These are phyloP conservation scores for Pemphredon lugubris DNA, from an alignment of 2,888 invertebrate genomes.

Conservation along the genomic window DNA sequence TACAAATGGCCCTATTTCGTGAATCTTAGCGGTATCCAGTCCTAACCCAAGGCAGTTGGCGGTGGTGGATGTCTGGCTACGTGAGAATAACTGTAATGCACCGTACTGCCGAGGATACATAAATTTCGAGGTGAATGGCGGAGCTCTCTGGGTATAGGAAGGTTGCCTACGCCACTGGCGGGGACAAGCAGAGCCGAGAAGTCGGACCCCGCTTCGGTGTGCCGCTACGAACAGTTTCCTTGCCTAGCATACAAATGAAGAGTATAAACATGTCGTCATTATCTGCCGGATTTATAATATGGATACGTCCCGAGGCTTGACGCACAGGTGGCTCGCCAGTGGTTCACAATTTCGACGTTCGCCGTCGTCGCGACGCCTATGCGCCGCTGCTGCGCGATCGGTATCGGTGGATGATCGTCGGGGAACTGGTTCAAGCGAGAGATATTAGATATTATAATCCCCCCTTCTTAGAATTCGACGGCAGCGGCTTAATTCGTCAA, in stretches of 20 bases:
- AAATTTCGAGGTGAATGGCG: constrained; percentile 67
- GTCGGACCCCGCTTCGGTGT: constrained; percentile 60
- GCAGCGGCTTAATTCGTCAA: too few relatives aligned
- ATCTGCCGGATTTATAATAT: constrained; percentile 77
- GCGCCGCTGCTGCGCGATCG: too few relatives aligned
- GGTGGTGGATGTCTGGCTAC: constrained; percentile 54
- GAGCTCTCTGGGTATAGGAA: constrained; percentile 58
- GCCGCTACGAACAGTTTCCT: constrained; percentile 65
- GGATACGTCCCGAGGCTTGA: constrained; percentile 69
- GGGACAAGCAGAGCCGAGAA: constrained; percentile 46
- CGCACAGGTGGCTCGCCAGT: constrained; percentile 67
- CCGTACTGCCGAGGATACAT: constrained; percentile 68
- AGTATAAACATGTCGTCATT: constrained; percentile 80
- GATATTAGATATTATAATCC: too few relatives aligned
- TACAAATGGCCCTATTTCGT: constrained; percentile 54
- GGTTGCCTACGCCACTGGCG: constrained; percentile 67
- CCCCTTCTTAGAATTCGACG: too few relatives aligned
- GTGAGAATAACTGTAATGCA: constrained; percentile 71
- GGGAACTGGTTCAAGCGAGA: not conserved
- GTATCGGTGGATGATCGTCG: too few relatives aligned
- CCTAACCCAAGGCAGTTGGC: constrained; percentile 28
- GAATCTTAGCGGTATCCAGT: constrained; percentile 59
- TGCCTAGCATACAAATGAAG: constrained; percentile 78
- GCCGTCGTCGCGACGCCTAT: not conserved
- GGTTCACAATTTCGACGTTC: constrained; percentile 48